These are phyloP conservation scores for Scaptomyza reducta DNA, from an alignment of 2,888 invertebrate genomes.

Conservation along the genomic window DNA sequence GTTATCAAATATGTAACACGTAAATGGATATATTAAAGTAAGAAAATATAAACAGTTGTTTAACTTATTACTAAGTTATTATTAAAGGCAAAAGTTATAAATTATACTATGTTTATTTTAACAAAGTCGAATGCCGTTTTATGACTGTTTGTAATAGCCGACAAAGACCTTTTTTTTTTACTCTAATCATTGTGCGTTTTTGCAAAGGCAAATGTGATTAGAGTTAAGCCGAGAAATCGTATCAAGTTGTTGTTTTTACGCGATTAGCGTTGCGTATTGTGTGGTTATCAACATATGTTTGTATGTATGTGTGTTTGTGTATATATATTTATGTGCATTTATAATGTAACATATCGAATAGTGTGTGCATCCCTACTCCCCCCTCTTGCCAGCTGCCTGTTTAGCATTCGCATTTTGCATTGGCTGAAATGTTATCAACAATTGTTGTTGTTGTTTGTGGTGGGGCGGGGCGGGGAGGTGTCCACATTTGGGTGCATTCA, in stretches of 20 bases:
- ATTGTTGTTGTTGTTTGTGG: constrained; percentile 16
- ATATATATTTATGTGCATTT: neutral
- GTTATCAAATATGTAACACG: neutral
- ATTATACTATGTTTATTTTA: neutral
- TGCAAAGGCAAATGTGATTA: neutral
- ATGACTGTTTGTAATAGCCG: neutral
- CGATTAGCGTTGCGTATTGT: neutral
- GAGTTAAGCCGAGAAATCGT: constrained; percentile 1
- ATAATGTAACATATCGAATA: constrained; percentile 24
- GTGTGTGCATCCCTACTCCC: neutral
- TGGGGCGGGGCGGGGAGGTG: neutral
- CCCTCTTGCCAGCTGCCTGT: neutral
- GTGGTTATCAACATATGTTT: constrained; percentile 3
- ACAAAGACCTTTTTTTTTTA: no score
- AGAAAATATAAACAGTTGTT: no score
- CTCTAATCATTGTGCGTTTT: no score
- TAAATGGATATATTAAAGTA: neutral
- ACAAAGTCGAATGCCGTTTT: neutral
- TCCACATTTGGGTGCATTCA: constrained; percentile 52
- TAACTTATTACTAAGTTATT: no score
- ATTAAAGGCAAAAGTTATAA: neutral
- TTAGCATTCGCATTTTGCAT: constrained; percentile 16
- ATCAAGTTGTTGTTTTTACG: constrained; percentile 10
- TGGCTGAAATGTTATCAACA: constrained; percentile 38
- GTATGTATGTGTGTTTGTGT: neutral